Conservation (phyloP, 2,888 invertebrate species). For the Patella caerulea region DNA sequence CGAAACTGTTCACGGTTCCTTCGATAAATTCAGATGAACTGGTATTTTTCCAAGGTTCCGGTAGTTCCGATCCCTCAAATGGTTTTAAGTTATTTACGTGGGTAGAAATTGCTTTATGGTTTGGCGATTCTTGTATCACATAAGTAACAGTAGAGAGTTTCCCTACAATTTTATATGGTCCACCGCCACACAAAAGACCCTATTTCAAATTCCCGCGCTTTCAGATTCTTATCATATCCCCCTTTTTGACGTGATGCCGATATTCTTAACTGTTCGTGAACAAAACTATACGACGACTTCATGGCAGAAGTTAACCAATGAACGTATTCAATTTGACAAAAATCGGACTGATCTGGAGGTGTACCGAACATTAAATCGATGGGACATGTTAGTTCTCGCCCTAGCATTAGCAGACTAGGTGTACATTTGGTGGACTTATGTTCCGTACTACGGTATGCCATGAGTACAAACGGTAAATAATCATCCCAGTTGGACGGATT, state of each 20-base stretch:
- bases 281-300: neutral
- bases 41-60: neutral
- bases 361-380: too few species aligned
- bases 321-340: neutral
- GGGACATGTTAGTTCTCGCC: too few species aligned
- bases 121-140: neutral
- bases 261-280: neutral
- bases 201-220: neutral
- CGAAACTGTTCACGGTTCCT: too few species aligned
- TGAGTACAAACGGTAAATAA: too few species aligned
- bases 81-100: neutral
- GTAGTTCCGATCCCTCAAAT: neutral
- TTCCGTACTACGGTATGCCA: too few species aligned
- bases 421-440: too few species aligned
- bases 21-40: too few species aligned
- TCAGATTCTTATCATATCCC: neutral
- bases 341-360: neutral
- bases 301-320: neutral
- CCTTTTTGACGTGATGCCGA: neutral
- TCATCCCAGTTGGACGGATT: too few species aligned
- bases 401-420: too few species aligned
- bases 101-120: neutral
- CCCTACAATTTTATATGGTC: neutral
- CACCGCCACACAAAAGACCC: neutral
- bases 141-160: neutral